phyloP scores from a whole-genome alignment of 2,797 vertebrate species.

The Paramormyrops hopkinsi region DNA sequence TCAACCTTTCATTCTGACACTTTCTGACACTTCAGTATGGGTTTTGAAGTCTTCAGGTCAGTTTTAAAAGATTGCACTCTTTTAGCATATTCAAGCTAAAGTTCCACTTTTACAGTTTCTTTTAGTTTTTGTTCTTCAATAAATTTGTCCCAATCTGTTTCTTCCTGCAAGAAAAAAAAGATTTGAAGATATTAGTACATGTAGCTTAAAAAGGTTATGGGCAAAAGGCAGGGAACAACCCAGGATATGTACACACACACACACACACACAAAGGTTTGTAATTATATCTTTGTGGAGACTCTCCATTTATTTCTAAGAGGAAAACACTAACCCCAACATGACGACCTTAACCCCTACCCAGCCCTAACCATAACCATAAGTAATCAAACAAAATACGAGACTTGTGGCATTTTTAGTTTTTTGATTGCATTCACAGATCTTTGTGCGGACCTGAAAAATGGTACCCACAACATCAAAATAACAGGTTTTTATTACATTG shows the following conservation, averaged over 20 bases:
- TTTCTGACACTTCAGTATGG: neutral
- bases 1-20: neutral
- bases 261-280: neutral
- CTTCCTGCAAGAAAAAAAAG: slow-evolving; percentile 31
- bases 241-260: neutral
- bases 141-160: slow-evolving; percentile 35
- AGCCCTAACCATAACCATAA: too few relatives aligned
- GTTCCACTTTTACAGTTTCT: slow-evolving; percentile 38
- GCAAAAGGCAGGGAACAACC: neutral
- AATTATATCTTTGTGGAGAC: too few relatives aligned
- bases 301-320: too few relatives aligned
- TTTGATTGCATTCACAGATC: too few relatives aligned
- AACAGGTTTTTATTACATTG: too few relatives aligned
- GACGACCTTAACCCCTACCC: too few relatives aligned
- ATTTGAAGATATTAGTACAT: neutral
- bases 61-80: neutral
- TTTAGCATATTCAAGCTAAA: slow-evolving; percentile 22
- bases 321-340: too few relatives aligned
- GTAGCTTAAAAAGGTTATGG: neutral
- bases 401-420: too few relatives aligned
- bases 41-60: neutral
- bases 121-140: slow-evolving; percentile 32
- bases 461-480: too few relatives aligned
- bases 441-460: too few relatives aligned
- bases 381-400: too few relatives aligned